These are phyloP conservation scores for Plotosus lineatus DNA, from an alignment of 2,113 vertebrate genomes.

Conservation along the genomic window DNA sequence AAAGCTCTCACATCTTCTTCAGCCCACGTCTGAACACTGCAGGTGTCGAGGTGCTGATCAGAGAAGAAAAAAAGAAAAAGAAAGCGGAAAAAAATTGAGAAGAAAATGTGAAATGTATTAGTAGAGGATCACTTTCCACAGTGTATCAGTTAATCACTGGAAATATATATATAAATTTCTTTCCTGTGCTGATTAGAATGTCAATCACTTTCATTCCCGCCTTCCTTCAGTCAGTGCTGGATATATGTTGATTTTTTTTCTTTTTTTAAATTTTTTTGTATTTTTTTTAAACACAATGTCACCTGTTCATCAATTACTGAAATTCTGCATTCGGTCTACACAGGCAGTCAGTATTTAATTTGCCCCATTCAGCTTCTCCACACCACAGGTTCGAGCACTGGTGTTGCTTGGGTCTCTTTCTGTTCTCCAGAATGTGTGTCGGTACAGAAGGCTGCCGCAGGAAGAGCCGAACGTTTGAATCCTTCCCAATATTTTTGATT, in stretches of 20 bases:
- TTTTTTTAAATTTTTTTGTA: too few species aligned
- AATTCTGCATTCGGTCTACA: not conserved
- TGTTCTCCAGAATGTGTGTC: not conserved
- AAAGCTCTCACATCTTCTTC: constrained; percentile 37
- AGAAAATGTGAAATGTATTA: not conserved
- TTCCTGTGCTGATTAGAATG: not conserved
- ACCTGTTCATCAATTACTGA: too few species aligned
- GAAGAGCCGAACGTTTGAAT: not conserved
- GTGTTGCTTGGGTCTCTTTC: not conserved
- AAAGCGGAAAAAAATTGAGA: not conserved
- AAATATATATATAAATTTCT: not conserved
- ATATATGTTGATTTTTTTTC: not conserved
- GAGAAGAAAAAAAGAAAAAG: not conserved
- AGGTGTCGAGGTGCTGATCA: constrained; percentile 28
- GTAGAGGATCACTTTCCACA: constrained; percentile 2
- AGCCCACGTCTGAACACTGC: constrained; percentile 42
- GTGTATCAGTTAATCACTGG: not conserved
- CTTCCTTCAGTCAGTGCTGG: not conserved
- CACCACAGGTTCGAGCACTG: not conserved
- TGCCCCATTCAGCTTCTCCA: not conserved
- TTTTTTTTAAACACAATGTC: not conserved
- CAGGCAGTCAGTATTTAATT: not conserved
- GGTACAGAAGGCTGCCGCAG: not conserved
- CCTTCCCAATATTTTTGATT: not conserved
- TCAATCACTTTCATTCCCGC: not conserved